Conservation (phyloP, 2,888 invertebrate species). For the Eristalis pertinax region DNA sequence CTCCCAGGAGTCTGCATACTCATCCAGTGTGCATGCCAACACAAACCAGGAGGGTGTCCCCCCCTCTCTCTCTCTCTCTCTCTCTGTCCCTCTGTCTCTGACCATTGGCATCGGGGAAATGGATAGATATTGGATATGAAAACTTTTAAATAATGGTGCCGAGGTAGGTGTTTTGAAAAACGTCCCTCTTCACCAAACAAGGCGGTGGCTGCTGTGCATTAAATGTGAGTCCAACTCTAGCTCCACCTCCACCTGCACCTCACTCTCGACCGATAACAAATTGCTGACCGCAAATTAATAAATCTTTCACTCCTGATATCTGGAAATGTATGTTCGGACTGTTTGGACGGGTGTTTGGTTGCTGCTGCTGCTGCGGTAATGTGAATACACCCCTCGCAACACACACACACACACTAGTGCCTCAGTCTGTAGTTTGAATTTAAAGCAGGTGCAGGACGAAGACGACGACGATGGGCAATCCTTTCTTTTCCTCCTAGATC, state of each 20-base stretch:
- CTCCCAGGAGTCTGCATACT: background rate
- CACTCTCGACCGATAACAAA: conserved; percentile 52
- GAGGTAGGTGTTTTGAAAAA: conserved; percentile 1
- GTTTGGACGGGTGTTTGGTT: background rate
- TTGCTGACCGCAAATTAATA: conserved; percentile 69
- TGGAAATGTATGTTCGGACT: conserved; percentile 4
- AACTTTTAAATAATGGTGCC: conserved; percentile 29
- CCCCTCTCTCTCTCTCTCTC: no score
- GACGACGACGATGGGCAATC: background rate
- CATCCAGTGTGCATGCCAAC: background rate
- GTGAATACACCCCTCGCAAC: no score
- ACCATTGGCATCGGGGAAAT: background rate
- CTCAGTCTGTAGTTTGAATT: conserved; percentile 6
- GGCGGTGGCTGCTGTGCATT: conserved; percentile 38
- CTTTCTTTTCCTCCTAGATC: background rate
- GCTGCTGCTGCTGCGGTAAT: background rate
- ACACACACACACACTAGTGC: background rate
- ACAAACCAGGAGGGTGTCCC: background rate
- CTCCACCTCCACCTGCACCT: background rate
- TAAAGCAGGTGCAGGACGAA: conserved; percentile 16
- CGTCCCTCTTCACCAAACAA: conserved; percentile 5
- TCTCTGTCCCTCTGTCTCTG: no score
- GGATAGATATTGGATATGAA: conserved; percentile 25
- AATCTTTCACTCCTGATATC: conserved; percentile 65
- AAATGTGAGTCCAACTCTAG: conserved; percentile 54